These are phyloP conservation scores for Epiperipatus broadwayi DNA, from an alignment of 2,888 invertebrate species.

Conservation along the genomic window DNA sequence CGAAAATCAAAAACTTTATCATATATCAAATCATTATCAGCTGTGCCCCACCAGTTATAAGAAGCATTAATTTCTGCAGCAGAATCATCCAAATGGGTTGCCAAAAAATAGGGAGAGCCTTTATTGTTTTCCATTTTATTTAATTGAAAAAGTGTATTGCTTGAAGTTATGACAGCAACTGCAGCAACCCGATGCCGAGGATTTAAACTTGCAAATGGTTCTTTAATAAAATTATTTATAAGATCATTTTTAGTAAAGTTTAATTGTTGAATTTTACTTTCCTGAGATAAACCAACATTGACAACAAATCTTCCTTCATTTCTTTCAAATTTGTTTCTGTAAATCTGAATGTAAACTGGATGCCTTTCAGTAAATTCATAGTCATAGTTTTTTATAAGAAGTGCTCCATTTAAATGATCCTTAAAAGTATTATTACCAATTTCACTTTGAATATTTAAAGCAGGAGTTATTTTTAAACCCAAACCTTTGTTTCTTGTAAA, in stretches of 20 bases:
- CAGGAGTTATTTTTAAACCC: slow-evolving; percentile 56
- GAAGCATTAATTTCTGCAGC: slow-evolving; percentile 81
- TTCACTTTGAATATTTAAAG: slow-evolving; percentile 51
- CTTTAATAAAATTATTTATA: slow-evolving; percentile 59
- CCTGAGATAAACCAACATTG: slow-evolving; percentile 67
- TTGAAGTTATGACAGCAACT: slow-evolving; percentile 62
- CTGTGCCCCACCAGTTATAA: slow-evolving; percentile 68
- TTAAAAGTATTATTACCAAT: slow-evolving; percentile 77
- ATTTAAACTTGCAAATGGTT: slow-evolving; percentile 60
- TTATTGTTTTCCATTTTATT: slow-evolving; percentile 74
- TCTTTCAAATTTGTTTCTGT: slow-evolving; percentile 69
- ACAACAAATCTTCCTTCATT: slow-evolving; percentile 75
- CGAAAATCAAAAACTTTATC: slow-evolving; percentile 40
- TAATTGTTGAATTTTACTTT: slow-evolving; percentile 57
- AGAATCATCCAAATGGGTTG: slow-evolving; percentile 82
- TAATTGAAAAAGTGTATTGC: slow-evolving; percentile 65
- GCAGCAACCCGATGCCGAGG: slow-evolving; percentile 84
- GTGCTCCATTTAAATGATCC: slow-evolving; percentile 56
- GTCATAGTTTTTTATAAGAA: slow-evolving; percentile 42
- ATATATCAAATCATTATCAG: slow-evolving; percentile 20
- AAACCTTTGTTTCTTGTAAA: slow-evolving; percentile 35
- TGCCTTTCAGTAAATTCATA: slow-evolving; percentile 58
- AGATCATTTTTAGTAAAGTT: slow-evolving; percentile 72
- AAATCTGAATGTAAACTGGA: slow-evolving; percentile 47
- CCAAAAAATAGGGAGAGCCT: slow-evolving; percentile 76